phyloP scores from a whole-genome alignment of 2,797 vertebrate genomes.

The Cercopithecus mitis region DNA sequence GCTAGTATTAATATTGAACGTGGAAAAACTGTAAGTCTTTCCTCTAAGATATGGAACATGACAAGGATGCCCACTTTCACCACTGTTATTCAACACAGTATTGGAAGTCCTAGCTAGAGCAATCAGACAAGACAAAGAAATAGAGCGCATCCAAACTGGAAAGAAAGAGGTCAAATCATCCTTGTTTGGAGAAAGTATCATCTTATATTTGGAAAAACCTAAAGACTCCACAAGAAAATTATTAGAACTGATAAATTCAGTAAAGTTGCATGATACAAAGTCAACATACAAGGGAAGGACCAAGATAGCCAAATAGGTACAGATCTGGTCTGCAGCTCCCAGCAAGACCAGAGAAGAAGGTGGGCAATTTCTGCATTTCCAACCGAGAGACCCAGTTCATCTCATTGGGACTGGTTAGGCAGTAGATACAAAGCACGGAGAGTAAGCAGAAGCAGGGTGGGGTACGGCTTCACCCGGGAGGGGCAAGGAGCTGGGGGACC shows the following conservation, averaged over 20 bases:
- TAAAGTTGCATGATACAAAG: not conserved
- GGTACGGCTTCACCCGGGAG: not conserved
- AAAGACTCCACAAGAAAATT: not conserved
- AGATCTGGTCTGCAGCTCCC: not conserved
- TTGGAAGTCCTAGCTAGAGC: not conserved
- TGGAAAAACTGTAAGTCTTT: not conserved
- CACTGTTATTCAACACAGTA: not conserved
- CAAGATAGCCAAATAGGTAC: not conserved
- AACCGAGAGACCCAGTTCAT: not conserved
- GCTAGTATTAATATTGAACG: not conserved
- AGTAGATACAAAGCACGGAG: not conserved
- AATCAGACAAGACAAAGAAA: not conserved
- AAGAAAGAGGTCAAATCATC: not conserved
- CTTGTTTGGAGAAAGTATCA: not conserved
- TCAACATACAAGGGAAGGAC: not conserved
- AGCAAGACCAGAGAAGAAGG: not conserved
- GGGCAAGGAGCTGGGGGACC: not conserved
- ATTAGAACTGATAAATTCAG: not conserved
- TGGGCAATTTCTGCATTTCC: not conserved
- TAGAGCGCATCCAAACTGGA: not conserved
- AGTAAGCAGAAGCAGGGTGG: not conserved
- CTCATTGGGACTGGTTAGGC: not conserved
- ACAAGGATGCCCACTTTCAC: not conserved
- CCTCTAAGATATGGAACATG: not conserved
- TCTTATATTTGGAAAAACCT: not conserved